Conservation (phyloP, 2,888 invertebrate species). For the Metallyticus violacea region DNA sequence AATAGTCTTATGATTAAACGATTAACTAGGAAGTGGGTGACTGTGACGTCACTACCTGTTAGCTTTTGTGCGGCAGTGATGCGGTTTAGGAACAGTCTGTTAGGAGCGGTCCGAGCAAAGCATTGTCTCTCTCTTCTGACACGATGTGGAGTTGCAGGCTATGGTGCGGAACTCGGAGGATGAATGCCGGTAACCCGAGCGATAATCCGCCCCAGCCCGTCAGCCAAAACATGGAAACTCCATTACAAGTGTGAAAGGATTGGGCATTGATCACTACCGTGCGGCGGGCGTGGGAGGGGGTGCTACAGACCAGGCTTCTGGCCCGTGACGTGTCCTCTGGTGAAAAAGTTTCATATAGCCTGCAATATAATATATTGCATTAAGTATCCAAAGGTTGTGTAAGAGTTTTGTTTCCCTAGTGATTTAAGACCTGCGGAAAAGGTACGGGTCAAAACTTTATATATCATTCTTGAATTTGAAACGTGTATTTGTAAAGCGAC, state of each 20-base stretch:
- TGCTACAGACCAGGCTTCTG: background rate
- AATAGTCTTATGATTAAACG: background rate
- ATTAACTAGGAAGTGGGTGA: no score
- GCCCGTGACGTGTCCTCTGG: background rate
- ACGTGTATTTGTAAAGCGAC: no score
- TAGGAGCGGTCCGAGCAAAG: background rate
- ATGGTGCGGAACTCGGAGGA: background rate
- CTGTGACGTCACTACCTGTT: no score
- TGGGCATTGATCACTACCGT: constrained; percentile 31
- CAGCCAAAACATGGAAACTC: constrained; percentile 34
- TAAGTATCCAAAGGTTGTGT: no score
- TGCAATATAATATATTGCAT: no score
- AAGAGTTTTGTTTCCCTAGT: no score
- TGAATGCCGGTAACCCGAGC: background rate
- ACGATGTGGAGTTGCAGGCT: background rate
- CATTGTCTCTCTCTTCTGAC: background rate
- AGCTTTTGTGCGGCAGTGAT: no score
- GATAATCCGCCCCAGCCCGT: constrained; percentile 25
- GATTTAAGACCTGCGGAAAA: no score
- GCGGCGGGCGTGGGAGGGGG: background rate
- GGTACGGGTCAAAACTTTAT: no score
- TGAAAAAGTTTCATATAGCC: no score
- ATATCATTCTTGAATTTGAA: no score
- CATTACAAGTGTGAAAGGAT: constrained; percentile 31
- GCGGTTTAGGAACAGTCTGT: background rate